Base-by-base conservation (phyloP, 2,113 vertebrate genomes). In the Penelope pileata region DNA sequence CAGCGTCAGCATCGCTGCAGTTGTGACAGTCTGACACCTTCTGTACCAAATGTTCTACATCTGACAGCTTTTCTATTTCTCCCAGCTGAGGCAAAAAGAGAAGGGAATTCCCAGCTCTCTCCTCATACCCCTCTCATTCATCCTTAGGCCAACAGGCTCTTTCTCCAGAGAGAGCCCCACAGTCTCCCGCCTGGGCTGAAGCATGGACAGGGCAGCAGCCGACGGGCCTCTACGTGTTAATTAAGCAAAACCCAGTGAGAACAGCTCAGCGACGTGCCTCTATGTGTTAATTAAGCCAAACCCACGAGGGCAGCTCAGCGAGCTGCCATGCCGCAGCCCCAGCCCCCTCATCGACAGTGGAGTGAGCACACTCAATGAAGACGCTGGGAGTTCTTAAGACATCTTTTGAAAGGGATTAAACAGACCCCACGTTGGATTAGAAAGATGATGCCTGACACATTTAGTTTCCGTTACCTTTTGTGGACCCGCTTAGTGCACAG, bases 401-500 rank as follows among this genome's bases (percentile, higher is more conserved):
- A 91, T 93, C 94, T 95, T 97, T 95, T 93, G 93, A 96, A 97
- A 95, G 95, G 91, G 96, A 97, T 97, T 96, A 97, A 96, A 91
- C 92, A 96, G 96, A 72, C 75, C 95, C 95, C 96, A 94, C 96
- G 2, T 94, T 94, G 95, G 95, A 96, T 97, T 97, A 97, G 95
- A 88, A 95, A 95, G 92, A 97, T 73, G 96, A 97, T 95, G 97
- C 97, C 97, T 97, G 97, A 97, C 97, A 97, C 96, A 93, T 97
- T 97, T 91, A 85, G 96, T 97, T 97, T 96, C 97, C 95, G 70
- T 97, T 97, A 96, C 96, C 95, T 95, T 97, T 97, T 96, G 95
- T 97, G 92, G 21, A 43, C 76, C 78, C 16, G 68, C 91, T 93
- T 75, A 21, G 92, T 6, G 86, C 94, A 38, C 93, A 92, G 96